phyloP scores from a whole-genome alignment of 35 echinoderm and acorn worm genomes.

The Holothuria glaberrima region DNA sequence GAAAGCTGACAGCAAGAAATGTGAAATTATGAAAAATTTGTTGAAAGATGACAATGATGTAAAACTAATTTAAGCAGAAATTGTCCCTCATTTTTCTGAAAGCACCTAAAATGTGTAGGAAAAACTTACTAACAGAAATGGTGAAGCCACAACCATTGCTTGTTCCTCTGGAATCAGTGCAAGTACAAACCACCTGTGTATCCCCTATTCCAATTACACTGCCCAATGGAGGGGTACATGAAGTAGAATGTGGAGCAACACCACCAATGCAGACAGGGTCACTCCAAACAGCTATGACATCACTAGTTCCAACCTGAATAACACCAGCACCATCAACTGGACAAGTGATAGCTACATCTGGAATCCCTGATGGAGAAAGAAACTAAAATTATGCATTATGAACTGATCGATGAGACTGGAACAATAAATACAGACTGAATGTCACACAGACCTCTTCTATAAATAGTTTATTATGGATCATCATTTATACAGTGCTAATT shows the following conservation, averaged over 20 bases:
- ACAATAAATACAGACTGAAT: no score
- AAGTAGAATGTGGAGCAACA: neutral
- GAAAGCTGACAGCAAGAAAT: no score
- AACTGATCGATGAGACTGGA: no score
- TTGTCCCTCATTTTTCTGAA: no score
- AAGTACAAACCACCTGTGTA: neutral
- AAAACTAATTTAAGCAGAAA: no score
- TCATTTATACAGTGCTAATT: no score
- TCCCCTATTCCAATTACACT: neutral
- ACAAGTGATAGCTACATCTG: neutral
- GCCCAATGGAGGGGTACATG: neutral
- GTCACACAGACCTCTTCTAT: no score
- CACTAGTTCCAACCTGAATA: neutral
- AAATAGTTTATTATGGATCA: no score
- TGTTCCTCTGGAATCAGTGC: neutral
- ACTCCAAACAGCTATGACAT: neutral
- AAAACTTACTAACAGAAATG: constrained; percentile 12
- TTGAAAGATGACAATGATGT: no score
- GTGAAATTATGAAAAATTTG: no score
- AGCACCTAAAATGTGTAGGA: no score
- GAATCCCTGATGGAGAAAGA: neutral
- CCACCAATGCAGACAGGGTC: constrained; percentile 6
- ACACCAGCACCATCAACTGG: neutral
- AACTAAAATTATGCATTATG: no score
- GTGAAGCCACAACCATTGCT: neutral